Conservation (phyloP, 1,140 invertebrate species). For the Rhopalosiphum padi region DNA sequence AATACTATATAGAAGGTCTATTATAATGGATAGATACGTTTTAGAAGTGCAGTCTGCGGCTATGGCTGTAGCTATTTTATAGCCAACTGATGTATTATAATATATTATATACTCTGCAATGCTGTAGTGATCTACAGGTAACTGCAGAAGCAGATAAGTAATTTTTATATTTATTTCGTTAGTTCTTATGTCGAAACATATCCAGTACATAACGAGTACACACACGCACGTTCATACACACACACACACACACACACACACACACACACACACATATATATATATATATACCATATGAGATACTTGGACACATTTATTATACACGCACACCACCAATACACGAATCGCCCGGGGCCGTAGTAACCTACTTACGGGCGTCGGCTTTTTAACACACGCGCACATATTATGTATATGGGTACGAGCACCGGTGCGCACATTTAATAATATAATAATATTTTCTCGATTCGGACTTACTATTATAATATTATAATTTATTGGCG, state of each 20-base stretch:
- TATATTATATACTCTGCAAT: neutral
- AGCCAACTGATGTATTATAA: neutral
- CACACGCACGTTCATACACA: neutral
- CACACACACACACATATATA: neutral
- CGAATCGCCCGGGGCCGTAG: slow-evolving; percentile 45
- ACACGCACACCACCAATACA: slow-evolving; percentile 26
- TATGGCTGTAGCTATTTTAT: neutral
- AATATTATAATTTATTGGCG: neutral
- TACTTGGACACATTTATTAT: slow-evolving; percentile 44
- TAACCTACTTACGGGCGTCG: slow-evolving; percentile 57
- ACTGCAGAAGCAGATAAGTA: slow-evolving; percentile 17
- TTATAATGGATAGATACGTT: neutral
- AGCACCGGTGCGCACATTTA: neutral
- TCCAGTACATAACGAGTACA: neutral
- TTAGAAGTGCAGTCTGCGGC: neutral
- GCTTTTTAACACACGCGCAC: slow-evolving; percentile 33
- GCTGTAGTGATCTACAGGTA: neutral
- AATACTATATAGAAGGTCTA: neutral
- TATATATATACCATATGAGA: neutral
- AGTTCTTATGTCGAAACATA: slow-evolving; percentile 24
- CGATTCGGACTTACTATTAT: neutral
- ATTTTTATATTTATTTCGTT: slow-evolving; percentile 38
- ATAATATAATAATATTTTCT: neutral
- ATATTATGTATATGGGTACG: neutral
- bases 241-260: neutral